These are phyloP conservation scores for Vesta saturnalis DNA, from an alignment of 2,888 invertebrate species.

Conservation along the genomic window DNA sequence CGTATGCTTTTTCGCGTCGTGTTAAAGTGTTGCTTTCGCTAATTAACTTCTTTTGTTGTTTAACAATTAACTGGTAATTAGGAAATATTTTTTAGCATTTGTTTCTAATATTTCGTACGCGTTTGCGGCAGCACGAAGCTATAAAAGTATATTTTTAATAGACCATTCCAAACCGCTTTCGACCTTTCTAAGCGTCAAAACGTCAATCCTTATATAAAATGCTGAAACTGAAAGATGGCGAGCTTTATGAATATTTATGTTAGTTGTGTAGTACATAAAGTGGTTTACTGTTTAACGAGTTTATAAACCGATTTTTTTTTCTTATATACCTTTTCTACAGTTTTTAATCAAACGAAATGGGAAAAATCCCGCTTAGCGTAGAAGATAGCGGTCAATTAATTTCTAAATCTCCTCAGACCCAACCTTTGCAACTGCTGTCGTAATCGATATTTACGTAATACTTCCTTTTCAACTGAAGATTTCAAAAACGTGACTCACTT, in stretches of 20 bases:
- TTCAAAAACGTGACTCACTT: conserved; percentile 3
- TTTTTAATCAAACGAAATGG: too few species aligned
- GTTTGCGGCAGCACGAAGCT: conserved; percentile 34
- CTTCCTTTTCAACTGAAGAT: neutral
- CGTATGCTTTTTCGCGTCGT: conserved; percentile 35
- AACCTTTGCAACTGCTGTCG: neutral
- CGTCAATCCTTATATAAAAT: conserved; percentile 28
- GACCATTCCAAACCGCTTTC: too few species aligned
- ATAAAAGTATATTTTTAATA: conserved; percentile 23
- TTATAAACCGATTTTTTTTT: conserved; percentile 30
- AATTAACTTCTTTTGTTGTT: conserved; percentile 29
- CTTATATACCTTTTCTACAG: too few species aligned
- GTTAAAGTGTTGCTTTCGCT: conserved; percentile 34
- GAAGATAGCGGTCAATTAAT: neutral
- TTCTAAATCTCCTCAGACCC: neutral
- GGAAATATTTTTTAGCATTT: conserved; percentile 22
- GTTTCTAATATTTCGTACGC: conserved; percentile 23
- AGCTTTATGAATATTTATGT: conserved; percentile 37
- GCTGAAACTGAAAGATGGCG: conserved; percentile 28
- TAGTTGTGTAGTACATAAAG: conserved; percentile 24
- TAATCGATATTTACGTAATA: conserved; percentile 5
- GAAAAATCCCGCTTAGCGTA: too few species aligned
- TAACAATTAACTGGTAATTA: conserved; percentile 33
- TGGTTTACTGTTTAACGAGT: conserved; percentile 35
- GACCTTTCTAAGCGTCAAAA: conserved; percentile 28